Conservation (phyloP, 1,140 invertebrate genomes). For the Drusus annulatus region DNA sequence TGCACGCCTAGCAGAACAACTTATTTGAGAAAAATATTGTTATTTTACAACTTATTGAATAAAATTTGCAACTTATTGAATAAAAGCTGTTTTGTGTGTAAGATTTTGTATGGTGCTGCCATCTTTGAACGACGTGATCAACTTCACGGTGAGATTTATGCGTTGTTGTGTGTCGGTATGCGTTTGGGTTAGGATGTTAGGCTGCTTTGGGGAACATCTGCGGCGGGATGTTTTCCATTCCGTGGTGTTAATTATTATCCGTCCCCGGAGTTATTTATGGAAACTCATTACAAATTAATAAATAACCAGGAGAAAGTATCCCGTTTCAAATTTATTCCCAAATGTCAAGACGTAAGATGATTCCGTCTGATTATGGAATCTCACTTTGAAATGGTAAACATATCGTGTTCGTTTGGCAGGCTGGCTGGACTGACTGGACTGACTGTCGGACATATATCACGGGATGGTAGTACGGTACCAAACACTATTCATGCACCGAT, state of each 20-base stretch:
- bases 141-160: slow-evolving; percentile 5
- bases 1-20: too few species aligned
- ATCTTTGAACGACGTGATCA: slow-evolving; percentile 33
- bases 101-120: slow-evolving; percentile 30
- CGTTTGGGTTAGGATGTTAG: background rate
- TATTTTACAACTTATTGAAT: too few species aligned
- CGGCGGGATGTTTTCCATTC: slow-evolving; percentile 7
- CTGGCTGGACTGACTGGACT: slow-evolving; percentile 21
- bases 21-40: too few species aligned
- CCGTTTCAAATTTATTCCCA: slow-evolving; percentile 46
- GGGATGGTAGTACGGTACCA: background rate
- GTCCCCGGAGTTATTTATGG: slow-evolving; percentile 1
- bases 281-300: slow-evolving; percentile 16
- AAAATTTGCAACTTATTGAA: too few species aligned
- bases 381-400: slow-evolving; percentile 44
- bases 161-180: background rate
- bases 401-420: slow-evolving; percentile 53
- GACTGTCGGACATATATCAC: slow-evolving; percentile 53
- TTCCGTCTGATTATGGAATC: slow-evolving; percentile 43
- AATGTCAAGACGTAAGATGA: slow-evolving; percentile 47
- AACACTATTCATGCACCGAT: too few species aligned
- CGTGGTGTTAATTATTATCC: background rate
- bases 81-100: background rate
- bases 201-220: background rate
- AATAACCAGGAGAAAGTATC: slow-evolving; percentile 31